Percentiles rank a stretch among this genome's conserved stretches.
Evolutionary conservation across 2,888 invertebrate species (phyloP).

Genomic region (Tetranychus piercei): DNA sequence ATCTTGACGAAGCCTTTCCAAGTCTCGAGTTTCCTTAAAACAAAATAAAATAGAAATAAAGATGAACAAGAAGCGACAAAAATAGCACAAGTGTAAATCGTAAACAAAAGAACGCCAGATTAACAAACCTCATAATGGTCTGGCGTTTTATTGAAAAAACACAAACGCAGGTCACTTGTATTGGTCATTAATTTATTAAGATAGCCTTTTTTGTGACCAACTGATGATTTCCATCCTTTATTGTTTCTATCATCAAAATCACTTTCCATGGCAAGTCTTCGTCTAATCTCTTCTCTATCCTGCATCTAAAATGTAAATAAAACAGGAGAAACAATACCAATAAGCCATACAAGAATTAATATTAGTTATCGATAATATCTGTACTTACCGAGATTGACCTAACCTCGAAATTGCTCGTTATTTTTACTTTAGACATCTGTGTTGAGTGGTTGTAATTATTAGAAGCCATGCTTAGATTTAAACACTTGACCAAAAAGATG

Average conservation of each 20-base stretch:
- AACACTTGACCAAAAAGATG: too few relatives aligned
- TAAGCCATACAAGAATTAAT: neutral
- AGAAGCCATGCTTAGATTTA: neutral
- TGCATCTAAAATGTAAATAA: conserved; percentile 30
- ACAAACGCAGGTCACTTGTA: conserved; percentile 77
- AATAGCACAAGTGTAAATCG: neutral
- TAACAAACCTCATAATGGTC: conserved; percentile 41
- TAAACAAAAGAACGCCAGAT: neutral
- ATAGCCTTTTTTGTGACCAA: conserved; percentile 48
- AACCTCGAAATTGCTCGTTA: neutral
- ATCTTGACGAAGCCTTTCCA: neutral
- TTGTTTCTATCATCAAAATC: conserved; percentile 37
- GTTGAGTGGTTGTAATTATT: neutral
- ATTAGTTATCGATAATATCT: neutral
- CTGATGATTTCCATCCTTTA: conserved; percentile 8
- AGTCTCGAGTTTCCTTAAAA: neutral
- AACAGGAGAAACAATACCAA: neutral
- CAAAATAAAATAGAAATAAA: neutral
- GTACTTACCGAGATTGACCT: conserved; percentile 4
- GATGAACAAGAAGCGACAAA: neutral
- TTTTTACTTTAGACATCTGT: neutral
- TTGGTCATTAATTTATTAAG: conserved; percentile 62
- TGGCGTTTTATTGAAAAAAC: conserved; percentile 82
- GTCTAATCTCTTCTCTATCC: conserved; percentile 76
- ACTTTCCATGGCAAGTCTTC: conserved; percentile 60